Evolutionary conservation across 2,888 invertebrate genomes (phyloP).

Genomic region (Kryphioiulus occultus): DNA sequence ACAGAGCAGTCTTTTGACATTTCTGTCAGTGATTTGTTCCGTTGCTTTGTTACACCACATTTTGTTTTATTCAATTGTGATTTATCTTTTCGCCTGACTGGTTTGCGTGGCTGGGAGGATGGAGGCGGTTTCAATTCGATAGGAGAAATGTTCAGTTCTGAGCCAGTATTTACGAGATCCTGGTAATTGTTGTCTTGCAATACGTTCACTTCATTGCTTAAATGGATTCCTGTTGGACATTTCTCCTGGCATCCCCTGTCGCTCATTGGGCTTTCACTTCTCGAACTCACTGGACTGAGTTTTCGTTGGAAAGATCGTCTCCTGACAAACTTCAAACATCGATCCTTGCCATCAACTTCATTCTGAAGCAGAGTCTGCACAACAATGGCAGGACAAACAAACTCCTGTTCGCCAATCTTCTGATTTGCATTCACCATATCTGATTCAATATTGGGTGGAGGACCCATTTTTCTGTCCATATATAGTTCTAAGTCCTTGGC

Average conservation of each 20-base stretch:
- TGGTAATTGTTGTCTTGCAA: constrained; percentile 74
- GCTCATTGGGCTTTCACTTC: constrained; percentile 80
- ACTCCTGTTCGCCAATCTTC: constrained; percentile 58
- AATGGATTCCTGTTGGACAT: neutral
- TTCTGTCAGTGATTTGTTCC: neutral
- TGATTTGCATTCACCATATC: neutral
- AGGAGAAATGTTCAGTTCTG: constrained; percentile 64
- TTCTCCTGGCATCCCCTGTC: constrained; percentile 62
- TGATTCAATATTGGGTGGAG: constrained; percentile 31
- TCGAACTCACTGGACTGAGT: constrained; percentile 77
- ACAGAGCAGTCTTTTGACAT: neutral
- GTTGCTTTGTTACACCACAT: neutral
- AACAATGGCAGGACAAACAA: constrained; percentile 51
- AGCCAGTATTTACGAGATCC: too few species aligned
- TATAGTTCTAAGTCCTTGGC: constrained; percentile 70
- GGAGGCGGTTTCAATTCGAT: constrained; percentile 13
- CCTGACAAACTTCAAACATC: constrained; percentile 47
- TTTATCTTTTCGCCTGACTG: neutral
- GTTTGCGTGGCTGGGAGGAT: constrained; percentile 22
- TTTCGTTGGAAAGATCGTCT: constrained; percentile 48
- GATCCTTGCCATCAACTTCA: constrained; percentile 35
- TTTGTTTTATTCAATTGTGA: neutral
- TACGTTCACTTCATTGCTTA: neutral
- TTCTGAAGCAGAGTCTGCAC: constrained; percentile 49
- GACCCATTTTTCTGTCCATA: constrained; percentile 47